Conservation (phyloP, 2,888 invertebrate species). For the Calameuta pallipes region DNA sequence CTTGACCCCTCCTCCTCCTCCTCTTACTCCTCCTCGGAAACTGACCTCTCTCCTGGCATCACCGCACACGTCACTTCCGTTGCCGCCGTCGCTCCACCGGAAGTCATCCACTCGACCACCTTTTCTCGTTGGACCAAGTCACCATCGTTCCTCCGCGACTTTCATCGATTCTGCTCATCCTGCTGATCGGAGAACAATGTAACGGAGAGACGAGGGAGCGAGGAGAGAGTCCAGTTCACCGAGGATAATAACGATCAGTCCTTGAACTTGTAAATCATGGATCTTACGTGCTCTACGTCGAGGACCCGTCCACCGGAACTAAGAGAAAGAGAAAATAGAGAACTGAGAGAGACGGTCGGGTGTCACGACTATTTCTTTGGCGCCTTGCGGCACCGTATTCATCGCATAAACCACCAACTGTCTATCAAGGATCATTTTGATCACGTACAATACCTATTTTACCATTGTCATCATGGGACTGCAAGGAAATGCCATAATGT, state of each 20-base stretch:
- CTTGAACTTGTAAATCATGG: neutral
- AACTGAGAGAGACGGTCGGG: neutral
- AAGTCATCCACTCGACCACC: slow-evolving; percentile 5
- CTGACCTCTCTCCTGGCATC: slow-evolving; percentile 30
- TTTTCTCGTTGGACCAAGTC: slow-evolving; percentile 28
- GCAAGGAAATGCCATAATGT: neutral
- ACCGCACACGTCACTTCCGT: slow-evolving; percentile 38
- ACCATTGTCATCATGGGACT: neutral
- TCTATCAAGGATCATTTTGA: neutral
- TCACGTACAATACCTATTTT: neutral
- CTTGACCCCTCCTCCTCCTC: slow-evolving; percentile 27
- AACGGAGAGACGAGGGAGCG: neutral
- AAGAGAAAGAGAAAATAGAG: neutral
- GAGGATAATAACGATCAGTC: neutral
- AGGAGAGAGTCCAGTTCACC: neutral
- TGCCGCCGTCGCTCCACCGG: slow-evolving; percentile 27
- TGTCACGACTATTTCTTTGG: neutral
- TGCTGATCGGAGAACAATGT: neutral
- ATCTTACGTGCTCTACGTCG: neutral
- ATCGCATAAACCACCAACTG: neutral
- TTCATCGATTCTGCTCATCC: neutral
- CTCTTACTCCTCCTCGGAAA: slow-evolving; percentile 17
- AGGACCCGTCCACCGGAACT: neutral
- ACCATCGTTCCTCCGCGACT: slow-evolving; percentile 17
- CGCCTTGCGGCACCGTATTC: neutral